phyloP scores from a whole-genome alignment of 2,888 invertebrate species.

The Tenthredo amoena region DNA sequence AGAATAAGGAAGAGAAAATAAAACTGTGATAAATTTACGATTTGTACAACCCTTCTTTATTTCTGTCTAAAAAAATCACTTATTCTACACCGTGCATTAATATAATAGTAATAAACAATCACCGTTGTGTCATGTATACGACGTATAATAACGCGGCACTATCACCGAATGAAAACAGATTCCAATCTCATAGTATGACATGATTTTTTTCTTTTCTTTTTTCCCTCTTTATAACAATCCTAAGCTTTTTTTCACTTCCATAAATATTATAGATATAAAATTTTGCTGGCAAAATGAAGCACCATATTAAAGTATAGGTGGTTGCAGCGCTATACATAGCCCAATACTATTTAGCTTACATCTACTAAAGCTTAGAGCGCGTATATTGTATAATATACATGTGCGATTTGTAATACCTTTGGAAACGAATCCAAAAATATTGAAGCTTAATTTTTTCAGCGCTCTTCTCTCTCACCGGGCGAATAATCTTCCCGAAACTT shows the following conservation, averaged over 20 bases:
- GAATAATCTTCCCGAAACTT: conserved; percentile 3
- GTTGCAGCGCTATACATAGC: not conserved
- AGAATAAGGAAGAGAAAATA: not conserved
- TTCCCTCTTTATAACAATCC: not conserved
- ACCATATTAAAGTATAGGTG: conserved; percentile 1
- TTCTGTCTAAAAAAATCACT: conserved; percentile 23
- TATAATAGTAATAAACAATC: conserved; percentile 32
- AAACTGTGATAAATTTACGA: not conserved
- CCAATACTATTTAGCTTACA: not conserved
- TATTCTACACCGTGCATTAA: conserved; percentile 9
- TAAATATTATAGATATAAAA: not conserved
- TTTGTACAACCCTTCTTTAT: conserved; percentile 40
- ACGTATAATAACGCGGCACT: not conserved
- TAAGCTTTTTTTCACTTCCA: not conserved
- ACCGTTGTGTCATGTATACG: conserved; percentile 8
- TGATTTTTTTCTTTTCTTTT: not conserved
- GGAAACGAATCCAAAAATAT: not conserved
- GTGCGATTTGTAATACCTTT: not conserved
- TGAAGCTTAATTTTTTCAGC: not conserved
- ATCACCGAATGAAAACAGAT: not conserved
- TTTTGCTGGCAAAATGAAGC: conserved; percentile 9
- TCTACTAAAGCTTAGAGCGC: conserved; percentile 1
- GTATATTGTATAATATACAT: not conserved
- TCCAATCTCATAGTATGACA: not conserved
- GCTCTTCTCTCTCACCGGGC: not conserved